Percentiles rank a stretch among this genome's conserved stretches.
phyloP scores from a whole-genome alignment of 2,888 invertebrate species.

The Caenorhabditis wallacei region DNA sequence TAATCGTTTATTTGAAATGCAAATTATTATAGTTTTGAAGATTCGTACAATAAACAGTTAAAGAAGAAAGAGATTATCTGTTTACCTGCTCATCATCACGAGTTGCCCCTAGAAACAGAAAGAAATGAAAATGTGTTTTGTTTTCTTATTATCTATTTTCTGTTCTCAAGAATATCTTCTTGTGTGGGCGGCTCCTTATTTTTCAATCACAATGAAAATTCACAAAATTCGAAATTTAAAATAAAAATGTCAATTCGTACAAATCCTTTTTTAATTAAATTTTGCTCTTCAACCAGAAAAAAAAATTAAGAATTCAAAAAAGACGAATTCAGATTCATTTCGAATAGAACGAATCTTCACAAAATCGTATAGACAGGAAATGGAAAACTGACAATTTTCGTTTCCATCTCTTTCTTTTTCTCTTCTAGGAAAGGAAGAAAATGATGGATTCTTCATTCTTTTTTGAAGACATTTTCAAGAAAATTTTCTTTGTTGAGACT shows the following conservation, averaged over 20 bases:
- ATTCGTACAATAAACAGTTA: not conserved
- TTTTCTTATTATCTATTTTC: too few species aligned
- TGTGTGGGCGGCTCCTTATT: too few species aligned
- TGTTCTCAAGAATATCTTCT: too few species aligned
- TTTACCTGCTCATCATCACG: not conserved
- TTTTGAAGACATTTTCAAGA: conserved; percentile 10
- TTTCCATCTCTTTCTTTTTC: conserved; percentile 14
- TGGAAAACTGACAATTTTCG: conserved; percentile 39
- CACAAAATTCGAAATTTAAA: too few species aligned
- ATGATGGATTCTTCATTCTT: conserved; percentile 22
- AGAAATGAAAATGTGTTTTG: not conserved
- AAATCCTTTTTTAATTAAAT: not conserved
- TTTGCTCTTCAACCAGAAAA: not conserved
- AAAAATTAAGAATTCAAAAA: not conserved
- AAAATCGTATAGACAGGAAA: conserved; percentile 14
- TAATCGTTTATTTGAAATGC: too few species aligned
- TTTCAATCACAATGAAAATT: too few species aligned
- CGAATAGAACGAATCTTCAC: not conserved
- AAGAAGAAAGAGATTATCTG: too few species aligned
- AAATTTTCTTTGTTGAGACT: not conserved
- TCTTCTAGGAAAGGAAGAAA: not conserved
- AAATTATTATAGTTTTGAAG: not conserved
- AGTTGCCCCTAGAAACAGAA: conserved; percentile 26
- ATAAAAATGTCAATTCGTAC: not conserved
- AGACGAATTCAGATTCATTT: not conserved